Evolutionary conservation across 2,797 vertebrate species (phyloP).

Genomic region (Austrolebias charrua): DNA sequence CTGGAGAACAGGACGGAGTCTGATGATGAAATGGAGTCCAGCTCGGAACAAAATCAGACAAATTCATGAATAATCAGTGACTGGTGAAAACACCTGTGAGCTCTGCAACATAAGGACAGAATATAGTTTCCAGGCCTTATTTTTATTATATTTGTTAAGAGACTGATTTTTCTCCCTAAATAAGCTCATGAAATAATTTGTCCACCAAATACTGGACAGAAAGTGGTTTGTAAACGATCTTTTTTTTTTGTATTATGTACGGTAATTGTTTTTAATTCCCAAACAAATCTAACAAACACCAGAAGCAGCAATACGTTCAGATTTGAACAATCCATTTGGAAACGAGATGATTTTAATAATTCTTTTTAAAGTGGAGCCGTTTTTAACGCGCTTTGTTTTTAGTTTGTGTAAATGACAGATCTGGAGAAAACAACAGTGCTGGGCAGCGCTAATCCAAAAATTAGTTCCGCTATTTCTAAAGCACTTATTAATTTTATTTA

Average conservation of each 20-base stretch:
- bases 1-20: conserved; percentile 56
- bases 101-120: conserved; percentile 51
- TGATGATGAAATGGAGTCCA: conserved; percentile 46
- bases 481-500: no score
- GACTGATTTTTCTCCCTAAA: conserved; percentile 50
- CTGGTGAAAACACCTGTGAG: conserved; percentile 15
- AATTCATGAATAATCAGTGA: conserved; percentile 50
- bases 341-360: no score
- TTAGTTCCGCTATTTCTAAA: no score
- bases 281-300: conserved; percentile 11
- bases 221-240: conserved; percentile 6
- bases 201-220: conserved; percentile 21
- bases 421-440: no score
- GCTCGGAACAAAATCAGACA: conserved; percentile 35
- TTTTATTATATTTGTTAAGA: conserved; percentile 60
- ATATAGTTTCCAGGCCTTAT: conserved; percentile 68
- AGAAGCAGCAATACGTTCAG: background rate
- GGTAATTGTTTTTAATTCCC: conserved; percentile 4
- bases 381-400: no score
- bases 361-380: no score
- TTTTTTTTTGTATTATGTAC: conserved; percentile 3
- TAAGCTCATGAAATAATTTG: conserved; percentile 30
- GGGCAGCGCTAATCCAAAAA: no score
- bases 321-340: no score
- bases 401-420: no score